phyloP scores from a whole-genome alignment of 2,113 vertebrate genomes.

The Scartelaos histophorus region DNA sequence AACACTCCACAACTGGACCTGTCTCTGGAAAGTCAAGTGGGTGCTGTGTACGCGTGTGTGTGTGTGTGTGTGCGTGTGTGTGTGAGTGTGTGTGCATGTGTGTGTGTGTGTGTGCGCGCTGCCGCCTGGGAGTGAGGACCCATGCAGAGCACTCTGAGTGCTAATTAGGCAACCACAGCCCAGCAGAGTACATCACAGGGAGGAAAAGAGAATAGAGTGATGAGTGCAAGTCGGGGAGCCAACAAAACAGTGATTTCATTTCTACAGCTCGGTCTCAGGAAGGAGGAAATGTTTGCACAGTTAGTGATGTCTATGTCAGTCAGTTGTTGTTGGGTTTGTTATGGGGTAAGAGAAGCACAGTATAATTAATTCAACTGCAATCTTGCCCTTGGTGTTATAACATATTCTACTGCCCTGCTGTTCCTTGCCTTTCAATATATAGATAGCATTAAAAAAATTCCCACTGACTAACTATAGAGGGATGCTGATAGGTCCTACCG shows the following conservation, averaged over 20 bases:
- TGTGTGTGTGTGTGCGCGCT: conserved; percentile 21
- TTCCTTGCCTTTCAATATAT: not conserved
- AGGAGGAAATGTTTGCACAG: conserved; percentile 15
- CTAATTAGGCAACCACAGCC: conserved; percentile 70
- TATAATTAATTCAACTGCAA: conserved; percentile 24
- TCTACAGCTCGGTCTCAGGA: conserved; percentile 27
- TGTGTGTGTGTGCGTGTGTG: conserved; percentile 21
- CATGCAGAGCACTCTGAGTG: conserved; percentile 65
- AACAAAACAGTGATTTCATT: conserved; percentile 20
- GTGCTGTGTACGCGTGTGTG: conserved; percentile 20
- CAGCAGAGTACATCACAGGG: conserved; percentile 61
- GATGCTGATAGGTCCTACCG: conserved; percentile 19
- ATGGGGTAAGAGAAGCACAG: conserved; percentile 41
- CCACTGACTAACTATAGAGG: not conserved
- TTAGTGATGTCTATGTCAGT: conserved; percentile 17
- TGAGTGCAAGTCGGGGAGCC: conserved; percentile 34
- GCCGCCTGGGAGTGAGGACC: conserved; percentile 48
- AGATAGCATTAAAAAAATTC: not conserved
- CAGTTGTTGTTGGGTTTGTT: conserved; percentile 14
- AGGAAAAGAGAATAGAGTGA: conserved; percentile 34
- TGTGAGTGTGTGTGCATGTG: conserved; percentile 32
- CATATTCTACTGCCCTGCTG: not conserved
- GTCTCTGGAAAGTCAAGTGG: conserved; percentile 56
- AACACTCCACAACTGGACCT: conserved; percentile 53
- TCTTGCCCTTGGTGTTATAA: conserved; percentile 10